Percentiles rank a stretch among this genome's conserved stretches.
Conservation (phyloP, 2,888 invertebrate species). For the Parapristionchus giblindavisi region DNA sequence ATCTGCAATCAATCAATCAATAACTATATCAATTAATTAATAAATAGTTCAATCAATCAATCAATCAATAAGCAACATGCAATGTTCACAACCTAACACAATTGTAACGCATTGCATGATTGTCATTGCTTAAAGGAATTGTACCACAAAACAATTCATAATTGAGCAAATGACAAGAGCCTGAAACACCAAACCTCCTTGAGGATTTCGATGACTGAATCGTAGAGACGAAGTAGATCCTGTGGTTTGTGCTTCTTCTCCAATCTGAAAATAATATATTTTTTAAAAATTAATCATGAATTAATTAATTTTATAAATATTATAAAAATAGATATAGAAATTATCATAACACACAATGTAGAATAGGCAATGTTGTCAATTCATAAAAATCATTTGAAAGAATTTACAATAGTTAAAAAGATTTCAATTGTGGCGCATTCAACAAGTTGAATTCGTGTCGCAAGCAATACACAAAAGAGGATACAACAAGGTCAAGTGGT, state of each 20-base stretch:
- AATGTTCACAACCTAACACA: too few relatives aligned
- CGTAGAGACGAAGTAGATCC: slow-evolving; percentile 59
- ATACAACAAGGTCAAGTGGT: too few relatives aligned
- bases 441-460: too few relatives aligned
- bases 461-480: too few relatives aligned
- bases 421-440: too few relatives aligned
- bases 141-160: neutral
- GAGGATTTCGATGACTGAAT: slow-evolving; percentile 58
- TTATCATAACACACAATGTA: too few relatives aligned
- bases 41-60: neutral
- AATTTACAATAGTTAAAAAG: too few relatives aligned
- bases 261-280: slow-evolving; percentile 39
- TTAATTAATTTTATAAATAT: neutral
- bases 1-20: slow-evolving; percentile 39
- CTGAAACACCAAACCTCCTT: slow-evolving; percentile 45
- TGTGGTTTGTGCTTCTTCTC: slow-evolving; percentile 61
- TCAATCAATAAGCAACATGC: neutral
- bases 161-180: neutral
- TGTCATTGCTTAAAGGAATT: neutral
- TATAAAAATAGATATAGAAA: too few relatives aligned
- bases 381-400: too few relatives aligned
- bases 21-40: neutral
- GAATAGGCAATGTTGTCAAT: too few relatives aligned
- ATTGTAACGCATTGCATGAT: neutral
- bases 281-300: neutral